These are phyloP conservation scores for Pelagia noctiluca DNA, from an alignment of 30 jellyfish, hydroid and myxozoan species.

Conservation along the genomic window DNA sequence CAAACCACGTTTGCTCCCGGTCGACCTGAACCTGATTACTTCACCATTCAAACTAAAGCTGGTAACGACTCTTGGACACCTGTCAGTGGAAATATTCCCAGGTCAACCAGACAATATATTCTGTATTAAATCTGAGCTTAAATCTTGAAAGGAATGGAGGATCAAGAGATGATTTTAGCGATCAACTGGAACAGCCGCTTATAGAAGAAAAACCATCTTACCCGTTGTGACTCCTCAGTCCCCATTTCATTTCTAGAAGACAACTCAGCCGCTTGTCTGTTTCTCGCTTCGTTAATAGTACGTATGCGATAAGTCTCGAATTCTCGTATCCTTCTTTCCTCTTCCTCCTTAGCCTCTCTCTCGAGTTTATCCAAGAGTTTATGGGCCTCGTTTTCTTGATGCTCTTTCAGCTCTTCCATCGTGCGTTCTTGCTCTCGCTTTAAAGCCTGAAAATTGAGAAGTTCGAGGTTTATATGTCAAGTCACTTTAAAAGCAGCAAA, in stretches of 20 bases:
- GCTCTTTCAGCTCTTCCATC: slow-evolving; percentile 79
- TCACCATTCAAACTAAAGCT: slow-evolving; percentile 35
- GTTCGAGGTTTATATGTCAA: too few species aligned
- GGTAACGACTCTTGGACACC: slow-evolving; percentile 65
- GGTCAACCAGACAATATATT: slow-evolving; percentile 2
- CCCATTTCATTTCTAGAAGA: slow-evolving; percentile 85
- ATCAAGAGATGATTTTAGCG: too few species aligned
- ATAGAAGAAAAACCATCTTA: neutral
- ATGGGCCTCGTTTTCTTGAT: slow-evolving; percentile 68
- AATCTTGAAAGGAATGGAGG: too few species aligned
- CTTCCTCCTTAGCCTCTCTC: slow-evolving; percentile 78
- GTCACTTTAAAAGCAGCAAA: too few species aligned
- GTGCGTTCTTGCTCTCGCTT: slow-evolving; percentile 87
- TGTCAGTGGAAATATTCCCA: slow-evolving; percentile 17
- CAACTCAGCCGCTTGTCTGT: slow-evolving; percentile 90
- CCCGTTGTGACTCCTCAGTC: slow-evolving; percentile 72
- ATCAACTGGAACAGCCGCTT: neutral
- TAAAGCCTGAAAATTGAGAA: slow-evolving; percentile 63
- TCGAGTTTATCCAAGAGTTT: slow-evolving; percentile 70
- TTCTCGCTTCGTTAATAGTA: slow-evolving; percentile 76
- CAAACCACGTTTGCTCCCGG: slow-evolving; percentile 76
- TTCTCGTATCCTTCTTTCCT: slow-evolving; percentile 68
- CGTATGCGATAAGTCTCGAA: slow-evolving; percentile 81
- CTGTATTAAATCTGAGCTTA: too few species aligned
- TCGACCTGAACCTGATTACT: slow-evolving; percentile 77